Base-by-base conservation (phyloP, 2,113 vertebrate species). In the Fulmarus glacialis region DNA sequence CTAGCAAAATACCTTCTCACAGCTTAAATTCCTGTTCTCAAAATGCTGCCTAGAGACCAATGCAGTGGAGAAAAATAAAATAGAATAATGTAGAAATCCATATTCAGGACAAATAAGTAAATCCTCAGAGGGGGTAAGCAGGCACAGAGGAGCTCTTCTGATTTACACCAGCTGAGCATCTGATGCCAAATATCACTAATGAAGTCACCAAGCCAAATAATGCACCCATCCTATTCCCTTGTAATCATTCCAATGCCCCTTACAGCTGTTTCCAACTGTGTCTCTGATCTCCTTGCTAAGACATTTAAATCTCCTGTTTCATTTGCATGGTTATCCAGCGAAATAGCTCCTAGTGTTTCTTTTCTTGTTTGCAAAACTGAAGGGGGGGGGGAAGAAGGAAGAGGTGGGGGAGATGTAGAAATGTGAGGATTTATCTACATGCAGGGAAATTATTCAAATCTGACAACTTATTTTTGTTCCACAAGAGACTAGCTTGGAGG, bases 401-500 rank as follows among this genome's bases (percentile, higher is more conserved):
- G 26, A 24, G 1, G 2, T 8, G 32, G 26, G n/a, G 4, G 52
- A 8, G 9, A 47, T 26, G 56, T 30, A 94, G 77, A 89, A 96
- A 97, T 91, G 63, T 38, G 83, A 89, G 91, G 90, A 91, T 97
- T 97, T 97, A 96, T 97, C 95, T 96, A 83, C 93, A 82, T 90
- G 90, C 95, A 82, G 94, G 79, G 87, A 97, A 98, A 97, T 98
- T 98, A 98, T 98, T 98, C 95, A 97, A 97, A 97, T 97, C 96
- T 97, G 94, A 97, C 91, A 96, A 97, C 95, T 98, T 95, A 97
- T 93, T 97, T 97, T 97, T 98, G 96, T 98, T 97, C 85, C 96
- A 96, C 2, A 3, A 77, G 94, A 97, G 95, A 93, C 93, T 95
- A 90, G 96, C 97, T 98, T 90, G 80, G 52, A 97, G 97, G 96